Base-by-base conservation (phyloP, 2,113 vertebrate species). In the Microtus pennsylvanicus region DNA sequence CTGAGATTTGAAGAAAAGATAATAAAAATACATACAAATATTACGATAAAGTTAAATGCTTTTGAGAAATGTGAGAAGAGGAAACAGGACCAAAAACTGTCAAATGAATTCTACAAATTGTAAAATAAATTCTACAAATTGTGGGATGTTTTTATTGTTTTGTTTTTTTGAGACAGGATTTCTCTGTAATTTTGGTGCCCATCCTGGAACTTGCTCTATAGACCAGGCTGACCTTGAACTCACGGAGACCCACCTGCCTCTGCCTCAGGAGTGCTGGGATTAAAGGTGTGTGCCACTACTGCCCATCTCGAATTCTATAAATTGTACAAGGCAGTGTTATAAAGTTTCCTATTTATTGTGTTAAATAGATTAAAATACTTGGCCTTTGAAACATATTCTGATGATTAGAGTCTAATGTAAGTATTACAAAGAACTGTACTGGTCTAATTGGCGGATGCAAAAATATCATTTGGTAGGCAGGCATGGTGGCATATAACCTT, bases 1-100 rank as follows among this genome's bases (percentile, higher is more conserved):
- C 0, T 95, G 50, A 33, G 92, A 92, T 95, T 97, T 95, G 13
- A 47, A 90, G 81, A 58, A 95, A 95, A 96, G 67, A 90, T 86
- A 94, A 86, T 85, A 63, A 91, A 95, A 94, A 81, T 92, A 38
- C 26, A 93, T 33, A 77, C 0, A 26, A 63, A 76, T 88, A 93
- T 83, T 87, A 89, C 91, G 88, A 90, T 50, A 94, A 91, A 97
- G 93, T 90, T 85, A 85, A 80, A 82, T 47, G 42, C 52, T 92
- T 95, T 67, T 94, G 50, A 93, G 92, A 95, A 78, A 50, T 94
- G 67, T 24, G 22, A 12, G 16, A 87, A 52, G 0, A 92, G 7
- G 13, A 35, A 90, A 11, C 83, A n/a, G 83, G 67, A 13, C 16
- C 94, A 95, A 45, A 95, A 89, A 83, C 1, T 91, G 13, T 83